These are phyloP conservation scores for Parotocinclus haroldoi DNA, from an alignment of 2,797 vertebrate genomes.

Conservation along the genomic window DNA sequence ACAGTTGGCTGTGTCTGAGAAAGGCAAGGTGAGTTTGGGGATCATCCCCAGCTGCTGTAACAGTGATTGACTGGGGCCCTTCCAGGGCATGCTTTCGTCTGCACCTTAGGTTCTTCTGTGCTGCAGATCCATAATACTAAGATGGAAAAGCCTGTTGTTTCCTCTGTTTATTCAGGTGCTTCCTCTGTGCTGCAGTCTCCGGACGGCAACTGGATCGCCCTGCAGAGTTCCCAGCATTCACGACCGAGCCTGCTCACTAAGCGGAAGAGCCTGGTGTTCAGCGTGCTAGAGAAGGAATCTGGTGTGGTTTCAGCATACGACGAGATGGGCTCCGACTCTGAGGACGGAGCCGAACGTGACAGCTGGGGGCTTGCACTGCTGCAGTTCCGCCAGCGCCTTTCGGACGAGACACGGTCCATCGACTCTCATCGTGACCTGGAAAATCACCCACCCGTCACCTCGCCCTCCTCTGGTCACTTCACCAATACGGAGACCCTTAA, in stretches of 20 bases:
- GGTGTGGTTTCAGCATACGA: conserved; percentile 84
- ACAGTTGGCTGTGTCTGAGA: no score
- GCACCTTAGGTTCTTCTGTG: no score
- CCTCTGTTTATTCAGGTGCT: conserved; percentile 49
- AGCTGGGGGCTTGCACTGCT: conserved; percentile 63
- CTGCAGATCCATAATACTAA: no score
- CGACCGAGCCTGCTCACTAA: conserved; percentile 81
- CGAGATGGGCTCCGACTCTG: conserved; percentile 81
- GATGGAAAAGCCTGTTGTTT: neutral
- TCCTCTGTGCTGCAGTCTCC: conserved; percentile 83
- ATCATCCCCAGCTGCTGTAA: no score
- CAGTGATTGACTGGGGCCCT: no score
- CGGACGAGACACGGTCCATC: conserved; percentile 73
- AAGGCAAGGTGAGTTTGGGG: no score
- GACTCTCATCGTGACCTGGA: conserved; percentile 73
- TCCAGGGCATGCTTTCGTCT: no score
- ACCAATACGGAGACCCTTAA: conserved; percentile 83
- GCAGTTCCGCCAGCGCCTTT: conserved; percentile 63
- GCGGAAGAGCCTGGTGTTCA: conserved; percentile 82
- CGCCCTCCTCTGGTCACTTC: conserved; percentile 78
- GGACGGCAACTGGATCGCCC: conserved; percentile 92
- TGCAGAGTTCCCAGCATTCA: conserved; percentile 77
- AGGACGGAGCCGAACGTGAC: conserved; percentile 63
- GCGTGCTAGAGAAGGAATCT: conserved; percentile 82
- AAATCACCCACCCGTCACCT: conserved; percentile 73